phyloP scores from a whole-genome alignment of 1,140 invertebrate species.

The Archivesica marissinica region DNA sequence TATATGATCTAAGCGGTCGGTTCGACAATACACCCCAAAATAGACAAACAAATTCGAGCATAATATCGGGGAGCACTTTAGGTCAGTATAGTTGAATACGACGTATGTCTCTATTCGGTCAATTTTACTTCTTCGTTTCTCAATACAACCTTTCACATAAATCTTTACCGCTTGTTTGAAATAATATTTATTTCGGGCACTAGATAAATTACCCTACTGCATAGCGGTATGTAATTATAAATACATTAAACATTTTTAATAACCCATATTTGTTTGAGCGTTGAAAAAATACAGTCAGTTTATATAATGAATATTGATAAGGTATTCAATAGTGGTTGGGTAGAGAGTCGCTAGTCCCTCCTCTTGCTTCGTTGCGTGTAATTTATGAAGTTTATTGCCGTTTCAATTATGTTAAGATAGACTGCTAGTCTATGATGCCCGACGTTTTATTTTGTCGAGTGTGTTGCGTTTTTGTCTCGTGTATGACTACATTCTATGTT shows the following conservation, averaged over 20 bases:
- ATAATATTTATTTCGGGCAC: constrained; percentile 22
- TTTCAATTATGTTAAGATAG: constrained; percentile 33
- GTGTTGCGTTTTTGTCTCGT: constrained; percentile 3
- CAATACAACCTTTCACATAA: neutral
- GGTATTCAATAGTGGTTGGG: neutral
- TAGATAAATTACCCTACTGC: constrained; percentile 14
- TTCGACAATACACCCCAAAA: too few relatives aligned
- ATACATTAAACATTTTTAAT: constrained; percentile 39
- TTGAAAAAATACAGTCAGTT: neutral
- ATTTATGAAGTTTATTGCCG: constrained; percentile 30
- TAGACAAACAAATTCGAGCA: too few relatives aligned
- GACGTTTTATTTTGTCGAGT: neutral
- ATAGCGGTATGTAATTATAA: neutral
- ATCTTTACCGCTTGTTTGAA: constrained; percentile 16
- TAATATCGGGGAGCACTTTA: neutral
- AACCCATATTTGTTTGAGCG: constrained; percentile 28
- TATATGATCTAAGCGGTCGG: too few relatives aligned
- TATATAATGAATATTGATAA: constrained; percentile 41
- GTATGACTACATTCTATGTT: constrained; percentile 1
- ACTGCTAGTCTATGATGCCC: neutral
- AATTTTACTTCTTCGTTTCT: constrained; percentile 3
- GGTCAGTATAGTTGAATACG: neutral
- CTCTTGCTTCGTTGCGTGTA: constrained; percentile 10
- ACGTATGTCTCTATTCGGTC: neutral
- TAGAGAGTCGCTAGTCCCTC: neutral